Evolutionary conservation across 1,140 invertebrate species (phyloP), one percentile per base, ranked within the genome.

Genomic region (Drosophila sp.): DNA sequence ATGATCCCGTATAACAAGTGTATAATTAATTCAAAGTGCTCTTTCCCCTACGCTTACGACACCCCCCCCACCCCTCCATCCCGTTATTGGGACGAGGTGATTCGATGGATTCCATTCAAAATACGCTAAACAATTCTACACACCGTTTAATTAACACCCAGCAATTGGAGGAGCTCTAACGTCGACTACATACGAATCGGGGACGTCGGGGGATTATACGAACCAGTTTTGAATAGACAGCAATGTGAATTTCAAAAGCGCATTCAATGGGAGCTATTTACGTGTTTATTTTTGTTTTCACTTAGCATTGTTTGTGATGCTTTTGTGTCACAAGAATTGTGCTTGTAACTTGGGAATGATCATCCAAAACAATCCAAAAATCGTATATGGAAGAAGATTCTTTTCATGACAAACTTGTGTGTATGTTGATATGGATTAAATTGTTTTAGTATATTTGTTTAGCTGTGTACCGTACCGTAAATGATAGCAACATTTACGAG

Each of bases 101-200:
- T 48, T 25, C 58, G 9, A 48, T 9, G 45, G 63, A 56, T 38
- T 58, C 54, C 41, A 59, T 38, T 62, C 46, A 75, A 56, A 64
- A 46, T 67, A 43, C 64, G 69, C 70, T 78, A 78, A 82, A 51
- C 70, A 74, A 82, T 78, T 75, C 75, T 53, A 75, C 79, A 82
- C 65, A 78, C 75, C 57, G 72, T 79, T 83, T 79, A 83, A 82
- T 82, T 82, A 82, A 72, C 80, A 83, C 80, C 54, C 40, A 18
- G 13, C 45, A 46, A 46, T 29, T 13, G 32, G 18, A 27, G 13
- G 34, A 16, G 16, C 11, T 14, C 36, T n/a, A 13, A 32, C 2
- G 45, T n/a, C 5, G 4, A 2, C 4, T 2, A 27, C 2, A 27
- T 27, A 27, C 25, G 7, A 6, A 7, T 7, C 7, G 14, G 14